Conservation (phyloP, 2,888 invertebrate species). For the Athalia rosae region DNA sequence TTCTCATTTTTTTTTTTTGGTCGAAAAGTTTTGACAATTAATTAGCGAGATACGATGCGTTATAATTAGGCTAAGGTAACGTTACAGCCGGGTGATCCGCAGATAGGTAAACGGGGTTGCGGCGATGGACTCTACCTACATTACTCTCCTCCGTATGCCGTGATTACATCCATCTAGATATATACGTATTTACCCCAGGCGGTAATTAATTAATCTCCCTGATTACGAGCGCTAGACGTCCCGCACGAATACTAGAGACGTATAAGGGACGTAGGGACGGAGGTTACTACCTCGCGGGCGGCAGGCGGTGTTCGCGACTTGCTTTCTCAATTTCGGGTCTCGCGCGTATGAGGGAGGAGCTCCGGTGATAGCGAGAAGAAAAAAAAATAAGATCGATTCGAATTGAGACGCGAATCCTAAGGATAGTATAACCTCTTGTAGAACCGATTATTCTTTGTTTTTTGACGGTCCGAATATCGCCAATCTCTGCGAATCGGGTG, state of each 20-base stretch:
- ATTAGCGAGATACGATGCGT: conserved; percentile 57
- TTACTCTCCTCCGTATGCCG: too few relatives aligned
- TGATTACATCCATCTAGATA: conserved; percentile 64
- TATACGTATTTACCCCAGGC: conserved; percentile 62
- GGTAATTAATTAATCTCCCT: conserved; percentile 65
- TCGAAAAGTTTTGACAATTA: conserved; percentile 56
- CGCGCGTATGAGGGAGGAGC: too few relatives aligned
- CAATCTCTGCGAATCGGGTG: too few relatives aligned
- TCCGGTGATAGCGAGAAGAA: too few relatives aligned
- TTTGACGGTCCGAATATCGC: too few relatives aligned
- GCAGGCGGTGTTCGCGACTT: too few relatives aligned
- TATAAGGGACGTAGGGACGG: conserved; percentile 2
- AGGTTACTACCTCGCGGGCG: too few relatives aligned
- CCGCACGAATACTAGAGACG: neutral
- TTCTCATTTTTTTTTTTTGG: neutral
- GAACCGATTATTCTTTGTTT: too few relatives aligned
- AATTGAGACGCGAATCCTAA: too few relatives aligned
- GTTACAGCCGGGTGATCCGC: conserved; percentile 28
- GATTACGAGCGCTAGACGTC: neutral
- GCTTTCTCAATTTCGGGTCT: too few relatives aligned
- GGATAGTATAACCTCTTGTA: too few relatives aligned
- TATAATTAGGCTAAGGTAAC: conserved; percentile 67
- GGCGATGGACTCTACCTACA: neutral
- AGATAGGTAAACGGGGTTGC: conserved; percentile 61
- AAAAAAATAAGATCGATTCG: too few relatives aligned